Conservation (phyloP, 2,113 vertebrate genomes). For the Gavia stellata region DNA sequence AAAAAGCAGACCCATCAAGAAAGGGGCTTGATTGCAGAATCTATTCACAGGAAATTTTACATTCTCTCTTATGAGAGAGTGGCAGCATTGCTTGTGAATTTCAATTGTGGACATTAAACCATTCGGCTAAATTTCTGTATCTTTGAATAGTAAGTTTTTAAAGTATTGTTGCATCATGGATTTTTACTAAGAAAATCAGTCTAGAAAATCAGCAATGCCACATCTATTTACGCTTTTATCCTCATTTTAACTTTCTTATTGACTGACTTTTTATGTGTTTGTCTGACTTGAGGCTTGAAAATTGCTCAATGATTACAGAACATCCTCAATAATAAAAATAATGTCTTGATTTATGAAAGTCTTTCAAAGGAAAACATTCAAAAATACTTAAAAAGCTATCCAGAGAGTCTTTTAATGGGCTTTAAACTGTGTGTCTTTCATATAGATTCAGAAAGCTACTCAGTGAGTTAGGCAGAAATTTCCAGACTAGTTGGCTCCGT, state of each 20-base stretch:
- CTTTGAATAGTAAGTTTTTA: neutral
- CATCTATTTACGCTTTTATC: slow-evolving; percentile 30
- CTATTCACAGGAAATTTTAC: neutral
- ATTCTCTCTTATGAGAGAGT: neutral
- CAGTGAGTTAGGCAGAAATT: neutral
- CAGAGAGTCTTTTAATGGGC: neutral
- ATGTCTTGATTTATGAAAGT: neutral
- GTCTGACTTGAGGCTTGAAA: neutral
- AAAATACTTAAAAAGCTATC: neutral
- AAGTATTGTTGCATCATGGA: neutral
- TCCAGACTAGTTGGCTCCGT: neutral
- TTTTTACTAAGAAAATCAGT: slow-evolving; percentile 3
- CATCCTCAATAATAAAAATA: neutral
- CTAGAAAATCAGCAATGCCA: slow-evolving; percentile 7
- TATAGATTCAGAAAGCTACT: neutral
- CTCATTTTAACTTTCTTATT: slow-evolving; percentile 31
- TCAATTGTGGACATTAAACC: slow-evolving; percentile 27
- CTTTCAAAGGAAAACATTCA: neutral
- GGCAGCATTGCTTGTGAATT: slow-evolving; percentile 14
- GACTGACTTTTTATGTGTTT: neutral
- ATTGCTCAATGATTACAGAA: neutral
- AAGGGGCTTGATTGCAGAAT: neutral
- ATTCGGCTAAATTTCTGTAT: neutral
- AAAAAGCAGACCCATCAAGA: neutral
- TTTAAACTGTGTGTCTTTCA: neutral